Percentiles rank a stretch among this genome's conserved stretches.
Evolutionary conservation across 2,797 vertebrate species (phyloP).

Genomic region (Euthynnus affinis): DNA sequence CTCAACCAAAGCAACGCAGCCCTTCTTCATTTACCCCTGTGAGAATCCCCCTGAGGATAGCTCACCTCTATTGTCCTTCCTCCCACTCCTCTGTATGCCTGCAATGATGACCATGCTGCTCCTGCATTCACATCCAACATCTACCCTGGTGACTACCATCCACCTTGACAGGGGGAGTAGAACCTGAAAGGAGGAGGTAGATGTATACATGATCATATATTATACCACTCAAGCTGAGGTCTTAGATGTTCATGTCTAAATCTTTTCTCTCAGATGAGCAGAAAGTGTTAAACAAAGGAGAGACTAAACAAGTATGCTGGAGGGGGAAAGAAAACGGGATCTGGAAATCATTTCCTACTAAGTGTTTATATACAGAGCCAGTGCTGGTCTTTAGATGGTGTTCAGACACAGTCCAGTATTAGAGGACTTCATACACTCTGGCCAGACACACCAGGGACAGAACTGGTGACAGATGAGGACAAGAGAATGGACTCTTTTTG

Average conservation of each 20-base stretch:
- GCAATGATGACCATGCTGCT: slow-evolving; percentile 72
- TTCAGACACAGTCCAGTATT: slow-evolving; percentile 61
- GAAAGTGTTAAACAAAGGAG: slow-evolving; percentile 46
- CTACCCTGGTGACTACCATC: slow-evolving; percentile 43
- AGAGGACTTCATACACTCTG: slow-evolving; percentile 46
- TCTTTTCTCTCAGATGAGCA: slow-evolving; percentile 38
- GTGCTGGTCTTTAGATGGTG: slow-evolving; percentile 65
- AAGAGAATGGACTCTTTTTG: slow-evolving; percentile 48
- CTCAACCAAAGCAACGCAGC: slow-evolving; percentile 70
- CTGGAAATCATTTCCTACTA: slow-evolving; percentile 81
- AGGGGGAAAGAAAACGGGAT: slow-evolving; percentile 47
- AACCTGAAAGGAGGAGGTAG: slow-evolving; percentile 33
- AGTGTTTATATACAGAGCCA: slow-evolving; percentile 74
- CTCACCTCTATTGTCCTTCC: slow-evolving; percentile 81
- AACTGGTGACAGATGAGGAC: slow-evolving; percentile 66
- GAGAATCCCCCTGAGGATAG: slow-evolving; percentile 76
- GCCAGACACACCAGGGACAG: slow-evolving; percentile 55
- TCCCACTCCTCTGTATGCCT: slow-evolving; percentile 68
- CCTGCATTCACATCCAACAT: slow-evolving; percentile 68
- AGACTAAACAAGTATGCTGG: slow-evolving; percentile 51
- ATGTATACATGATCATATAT: slow-evolving; percentile 19
- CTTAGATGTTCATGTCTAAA: slow-evolving; percentile 28
- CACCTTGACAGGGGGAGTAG: slow-evolving; percentile 52
- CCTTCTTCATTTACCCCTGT: slow-evolving; percentile 76
- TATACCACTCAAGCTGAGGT: slow-evolving; percentile 35